These are phyloP conservation scores for Chiloscyllium plagiosum DNA, from an alignment of 2,113 vertebrate species.

Conservation along the genomic window DNA sequence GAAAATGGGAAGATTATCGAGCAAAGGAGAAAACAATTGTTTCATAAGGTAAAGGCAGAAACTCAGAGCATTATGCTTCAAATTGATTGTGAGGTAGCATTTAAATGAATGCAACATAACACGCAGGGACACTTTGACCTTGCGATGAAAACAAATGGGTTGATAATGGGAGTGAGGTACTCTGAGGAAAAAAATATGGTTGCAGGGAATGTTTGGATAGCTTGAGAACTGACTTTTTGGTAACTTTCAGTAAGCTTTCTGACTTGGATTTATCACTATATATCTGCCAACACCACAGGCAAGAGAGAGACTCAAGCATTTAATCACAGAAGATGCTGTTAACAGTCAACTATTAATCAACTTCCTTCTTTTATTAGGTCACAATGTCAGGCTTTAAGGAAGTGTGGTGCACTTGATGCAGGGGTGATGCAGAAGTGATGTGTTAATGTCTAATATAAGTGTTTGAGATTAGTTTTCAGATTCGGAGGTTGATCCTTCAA, in stretches of 20 bases:
- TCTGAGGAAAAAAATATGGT: neutral
- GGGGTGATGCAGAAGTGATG: too few relatives aligned
- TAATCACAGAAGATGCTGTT: neutral
- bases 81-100: neutral
- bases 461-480: too few relatives aligned
- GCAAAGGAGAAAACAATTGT: neutral
- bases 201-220: neutral
- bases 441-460: too few relatives aligned
- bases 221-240: neutral
- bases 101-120: neutral
- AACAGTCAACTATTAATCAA: too few relatives aligned
- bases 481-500: too few relatives aligned
- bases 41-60: neutral
- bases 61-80: neutral
- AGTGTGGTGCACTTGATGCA: too few relatives aligned
- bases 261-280: neutral
- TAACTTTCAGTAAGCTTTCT: neutral
- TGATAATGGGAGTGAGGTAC: neutral
- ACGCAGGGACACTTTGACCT: neutral
- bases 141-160: neutral
- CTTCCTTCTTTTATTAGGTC: too few relatives aligned
- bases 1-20: neutral
- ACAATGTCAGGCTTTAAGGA: too few relatives aligned
- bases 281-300: neutral
- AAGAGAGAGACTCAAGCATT: neutral